Evolutionary conservation across 2,888 invertebrate species (phyloP).

Genomic region (Plebejus anna): DNA sequence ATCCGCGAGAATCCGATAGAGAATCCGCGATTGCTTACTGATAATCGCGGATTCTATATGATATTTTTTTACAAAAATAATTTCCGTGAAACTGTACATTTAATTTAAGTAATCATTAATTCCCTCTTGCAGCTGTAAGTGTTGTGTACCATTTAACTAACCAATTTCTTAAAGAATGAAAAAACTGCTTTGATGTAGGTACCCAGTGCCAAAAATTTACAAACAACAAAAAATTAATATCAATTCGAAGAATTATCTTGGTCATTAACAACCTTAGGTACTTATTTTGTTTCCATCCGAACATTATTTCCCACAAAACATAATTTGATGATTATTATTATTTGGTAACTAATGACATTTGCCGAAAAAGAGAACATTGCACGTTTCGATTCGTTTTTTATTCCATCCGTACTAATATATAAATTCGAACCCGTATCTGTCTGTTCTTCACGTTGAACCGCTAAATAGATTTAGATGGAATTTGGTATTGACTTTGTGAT

Average conservation of each 20-base stretch:
- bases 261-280: neutral
- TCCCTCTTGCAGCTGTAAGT: too few relatives aligned
- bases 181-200: neutral
- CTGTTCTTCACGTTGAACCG: neutral
- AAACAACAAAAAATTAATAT: neutral
- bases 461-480: too few relatives aligned
- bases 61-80: too few relatives aligned
- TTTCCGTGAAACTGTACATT: too few relatives aligned
- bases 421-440: neutral
- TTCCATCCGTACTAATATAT: neutral
- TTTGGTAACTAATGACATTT: slow-evolving; percentile 31
- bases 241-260: neutral
- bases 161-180: neutral
- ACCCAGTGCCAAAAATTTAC: neutral
- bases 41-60: too few relatives aligned
- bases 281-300: neutral
- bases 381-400: slow-evolving; percentile 2
- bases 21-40: too few relatives aligned
- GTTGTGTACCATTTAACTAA: neutral
- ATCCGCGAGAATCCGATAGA: too few relatives aligned
- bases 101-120: too few relatives aligned
- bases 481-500: too few relatives aligned
- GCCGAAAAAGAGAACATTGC: slow-evolving; percentile 28
- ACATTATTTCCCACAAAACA: neutral
- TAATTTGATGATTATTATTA: slow-evolving; percentile 12